These are phyloP conservation scores for Melanotaenia boesemani DNA, from an alignment of 2,797 vertebrate genomes.

Conservation along the genomic window DNA sequence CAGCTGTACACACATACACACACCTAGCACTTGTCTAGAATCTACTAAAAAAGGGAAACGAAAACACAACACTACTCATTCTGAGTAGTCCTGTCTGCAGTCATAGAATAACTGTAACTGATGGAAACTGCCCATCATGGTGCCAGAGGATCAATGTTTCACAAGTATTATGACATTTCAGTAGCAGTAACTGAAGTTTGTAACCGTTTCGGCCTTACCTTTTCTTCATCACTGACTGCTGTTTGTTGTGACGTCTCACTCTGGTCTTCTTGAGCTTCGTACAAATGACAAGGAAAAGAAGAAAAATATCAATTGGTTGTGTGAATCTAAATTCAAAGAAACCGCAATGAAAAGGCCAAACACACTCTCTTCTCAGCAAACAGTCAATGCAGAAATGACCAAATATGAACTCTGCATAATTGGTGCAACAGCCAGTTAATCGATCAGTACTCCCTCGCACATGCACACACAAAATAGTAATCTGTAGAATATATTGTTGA, in stretches of 20 bases:
- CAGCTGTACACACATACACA: conserved; percentile 30
- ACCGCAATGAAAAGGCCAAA: not conserved
- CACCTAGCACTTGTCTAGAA: conserved; percentile 48
- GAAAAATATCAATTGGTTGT: not conserved
- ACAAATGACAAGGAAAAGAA: conserved; percentile 22
- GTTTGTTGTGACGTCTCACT: conserved; percentile 62
- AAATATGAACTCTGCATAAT: not conserved
- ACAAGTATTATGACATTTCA: conserved; percentile 17
- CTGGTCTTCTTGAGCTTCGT: conserved; percentile 72
- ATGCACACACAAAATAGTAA: conserved; percentile 30
- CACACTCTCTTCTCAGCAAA: conserved; percentile 21
- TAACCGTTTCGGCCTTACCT: conserved; percentile 71
- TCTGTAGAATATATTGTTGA: conserved; percentile 55
- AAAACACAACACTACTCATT: conserved; percentile 52
- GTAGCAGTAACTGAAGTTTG: conserved; percentile 17
- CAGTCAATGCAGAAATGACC: not conserved
- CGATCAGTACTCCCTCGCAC: conserved; percentile 6
- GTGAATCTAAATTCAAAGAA: conserved; percentile 25
- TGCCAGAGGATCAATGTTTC: conserved; percentile 38
- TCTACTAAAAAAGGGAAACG: conserved; percentile 72
- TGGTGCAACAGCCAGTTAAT: conserved; percentile 11
- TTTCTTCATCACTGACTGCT: conserved; percentile 58
- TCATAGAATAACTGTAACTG: conserved; percentile 69
- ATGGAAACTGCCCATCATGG: conserved; percentile 44
- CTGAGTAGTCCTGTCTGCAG: conserved; percentile 60